Evolutionary conservation across 2,113 vertebrate genomes (phyloP), one percentile per base, ranked within the genome.

Genomic region (Vombatus ursinus): DNA sequence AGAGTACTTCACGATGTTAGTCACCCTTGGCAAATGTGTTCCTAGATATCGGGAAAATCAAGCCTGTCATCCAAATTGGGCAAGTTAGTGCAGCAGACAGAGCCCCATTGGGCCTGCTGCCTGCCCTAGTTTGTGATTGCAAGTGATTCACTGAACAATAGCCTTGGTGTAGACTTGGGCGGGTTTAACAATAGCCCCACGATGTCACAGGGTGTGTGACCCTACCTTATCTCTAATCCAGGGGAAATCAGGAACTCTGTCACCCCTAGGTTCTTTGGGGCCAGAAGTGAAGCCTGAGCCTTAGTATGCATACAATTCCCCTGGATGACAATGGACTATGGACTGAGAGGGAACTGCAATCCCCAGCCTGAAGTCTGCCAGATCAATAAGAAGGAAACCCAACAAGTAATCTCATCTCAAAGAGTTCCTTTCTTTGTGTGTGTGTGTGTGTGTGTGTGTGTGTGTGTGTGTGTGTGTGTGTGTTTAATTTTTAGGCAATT

Each of bases 1-100:
- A 84, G 68, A 84, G n/a, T 23, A 84, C n/a, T 50, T 90, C 90
- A 48, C 26, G 28, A 90, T 90, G 24, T 90, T 90, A 90, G 48
- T 48, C 90, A 90, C 50, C 28, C 92, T 89, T 97, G 92, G 51
- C 92, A 57, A 61, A 96, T 44, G n/a, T 96, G 95, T 94, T 94
- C 57, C 92, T 96, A 96, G 96, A 97, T 95, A 97, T 94, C 14
- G 95, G 96, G 91, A 98, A 97, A 98, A 97, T 96, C 91, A 93
- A 93, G 94, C 94, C 89, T 94, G 95, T 97, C 97, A 98, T 97
- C 0, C 0, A 93, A 96, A 97, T 96, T 93, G 95, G 96, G 97
- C 96, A 97, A 57, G 97, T 98, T 97, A 96, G 91, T 95, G 53
- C 37, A 26, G 25, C 44, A 89, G 92, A 94, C 84, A 96, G n/a